phyloP scores from a whole-genome alignment of 2,113 vertebrate species.

The Amphiprion ocellaris region DNA sequence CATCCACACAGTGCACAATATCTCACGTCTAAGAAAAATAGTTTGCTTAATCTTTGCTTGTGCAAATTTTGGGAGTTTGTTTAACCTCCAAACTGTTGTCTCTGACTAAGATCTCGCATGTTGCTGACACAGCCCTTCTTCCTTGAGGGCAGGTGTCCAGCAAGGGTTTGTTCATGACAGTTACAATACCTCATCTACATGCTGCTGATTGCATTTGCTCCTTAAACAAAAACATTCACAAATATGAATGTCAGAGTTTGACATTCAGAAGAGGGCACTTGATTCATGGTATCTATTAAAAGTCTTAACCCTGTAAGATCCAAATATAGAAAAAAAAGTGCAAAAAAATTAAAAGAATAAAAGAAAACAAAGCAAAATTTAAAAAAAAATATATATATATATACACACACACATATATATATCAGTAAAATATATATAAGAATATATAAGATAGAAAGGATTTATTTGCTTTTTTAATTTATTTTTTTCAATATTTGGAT shows the following conservation, averaged over 20 bases:
- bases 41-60: not conserved
- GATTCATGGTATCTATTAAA: slow-evolving; percentile 1
- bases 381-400: too few relatives aligned
- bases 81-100: not conserved
- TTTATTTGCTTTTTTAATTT: too few relatives aligned
- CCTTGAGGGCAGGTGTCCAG: not conserved
- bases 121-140: not conserved
- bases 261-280: not conserved
- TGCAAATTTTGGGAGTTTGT: not conserved
- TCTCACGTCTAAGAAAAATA: not conserved
- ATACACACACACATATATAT: too few relatives aligned
- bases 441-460: too few relatives aligned
- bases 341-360: too few relatives aligned
- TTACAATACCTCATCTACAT: not conserved
- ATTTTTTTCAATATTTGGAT: too few relatives aligned
- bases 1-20: not conserved
- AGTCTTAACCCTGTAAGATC: not conserved
- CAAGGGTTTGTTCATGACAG: not conserved
- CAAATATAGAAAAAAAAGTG: too few relatives aligned
- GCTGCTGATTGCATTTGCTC: not conserved
- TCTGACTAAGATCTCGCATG: not conserved
- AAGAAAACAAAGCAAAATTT: too few relatives aligned
- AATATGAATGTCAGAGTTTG: too few relatives aligned
- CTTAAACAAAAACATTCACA: not conserved
- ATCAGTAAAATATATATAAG: too few relatives aligned